Conservation (phyloP, 2,113 vertebrate species). For the Osmerus mordax region DNA sequence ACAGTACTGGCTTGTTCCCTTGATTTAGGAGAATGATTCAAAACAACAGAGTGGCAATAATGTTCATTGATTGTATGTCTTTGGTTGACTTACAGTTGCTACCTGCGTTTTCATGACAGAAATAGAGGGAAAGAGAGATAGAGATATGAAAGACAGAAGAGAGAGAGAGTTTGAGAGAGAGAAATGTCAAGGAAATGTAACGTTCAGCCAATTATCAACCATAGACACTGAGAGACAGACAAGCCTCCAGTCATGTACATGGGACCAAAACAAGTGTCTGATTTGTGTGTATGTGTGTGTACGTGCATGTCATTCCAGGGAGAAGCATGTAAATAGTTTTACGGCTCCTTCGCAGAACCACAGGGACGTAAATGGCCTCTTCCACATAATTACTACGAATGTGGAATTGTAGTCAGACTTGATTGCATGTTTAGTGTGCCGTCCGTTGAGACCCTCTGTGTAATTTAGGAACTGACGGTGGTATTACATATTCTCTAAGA, state of each 20-base stretch:
- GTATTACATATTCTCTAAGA: constrained; percentile 29
- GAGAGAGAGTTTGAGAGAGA: too few species aligned
- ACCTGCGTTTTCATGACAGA: neutral
- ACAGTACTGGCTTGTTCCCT: too few species aligned
- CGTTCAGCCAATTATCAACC: neutral
- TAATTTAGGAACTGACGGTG: constrained; percentile 44
- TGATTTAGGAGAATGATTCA: too few species aligned
- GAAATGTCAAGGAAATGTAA: too few species aligned
- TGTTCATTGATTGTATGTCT: constrained; percentile 1
- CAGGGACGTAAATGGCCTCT: constrained; percentile 25
- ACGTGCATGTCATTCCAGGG: neutral
- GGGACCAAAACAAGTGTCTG: constrained; percentile 4
- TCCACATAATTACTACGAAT: constrained; percentile 39
- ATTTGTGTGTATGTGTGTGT: constrained; percentile 9
- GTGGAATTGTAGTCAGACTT: constrained; percentile 28
- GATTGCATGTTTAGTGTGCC: constrained; percentile 44
- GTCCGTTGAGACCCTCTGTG: constrained; percentile 35
- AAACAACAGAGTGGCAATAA: constrained; percentile 2
- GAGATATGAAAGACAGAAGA: too few species aligned
- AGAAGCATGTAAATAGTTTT: constrained; percentile 28
- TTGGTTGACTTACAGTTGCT: neutral
- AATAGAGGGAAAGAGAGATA: too few species aligned
- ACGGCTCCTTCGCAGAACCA: constrained; percentile 18
- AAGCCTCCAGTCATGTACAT: neutral
- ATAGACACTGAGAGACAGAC: neutral